phyloP scores from a whole-genome alignment of 1,140 invertebrate species.

The Drosophila littoralis region DNA sequence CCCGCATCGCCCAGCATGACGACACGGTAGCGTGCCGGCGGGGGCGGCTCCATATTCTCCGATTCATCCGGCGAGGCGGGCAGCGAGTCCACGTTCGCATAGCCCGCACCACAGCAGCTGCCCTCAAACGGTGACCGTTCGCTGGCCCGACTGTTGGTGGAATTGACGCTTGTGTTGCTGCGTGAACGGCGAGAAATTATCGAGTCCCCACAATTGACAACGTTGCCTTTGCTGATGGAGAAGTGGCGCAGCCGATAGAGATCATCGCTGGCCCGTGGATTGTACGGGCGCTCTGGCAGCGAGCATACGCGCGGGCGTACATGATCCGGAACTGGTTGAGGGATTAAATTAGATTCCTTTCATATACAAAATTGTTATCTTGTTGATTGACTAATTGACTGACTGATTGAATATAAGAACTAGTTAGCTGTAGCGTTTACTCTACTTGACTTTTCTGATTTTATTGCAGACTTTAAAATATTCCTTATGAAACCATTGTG shows the following conservation, averaged over 20 bases:
- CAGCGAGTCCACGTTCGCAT: slow-evolving; percentile 89
- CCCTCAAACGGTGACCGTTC: slow-evolving; percentile 93
- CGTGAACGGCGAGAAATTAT: slow-evolving; percentile 92
- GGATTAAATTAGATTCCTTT: neutral
- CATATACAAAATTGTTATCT: neutral
- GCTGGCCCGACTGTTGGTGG: slow-evolving; percentile 91
- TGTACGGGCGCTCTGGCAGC: slow-evolving; percentile 92
- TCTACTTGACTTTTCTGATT: neutral
- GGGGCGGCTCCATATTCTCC: slow-evolving; percentile 84
- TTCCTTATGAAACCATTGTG: too few species aligned
- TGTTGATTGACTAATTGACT: neutral
- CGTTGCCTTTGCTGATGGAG: slow-evolving; percentile 93
- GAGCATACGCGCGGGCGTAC: slow-evolving; percentile 92
- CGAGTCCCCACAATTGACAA: slow-evolving; percentile 95
- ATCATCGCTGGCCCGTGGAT: slow-evolving; percentile 91
- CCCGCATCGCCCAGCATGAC: slow-evolving; percentile 93
- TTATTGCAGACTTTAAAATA: neutral
- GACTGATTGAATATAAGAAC: neutral
- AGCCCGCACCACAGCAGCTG: slow-evolving; percentile 91
- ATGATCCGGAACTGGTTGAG: slow-evolving; percentile 89
- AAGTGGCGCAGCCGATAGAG: slow-evolving; percentile 94
- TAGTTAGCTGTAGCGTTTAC: too few species aligned
- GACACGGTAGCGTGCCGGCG: slow-evolving; percentile 87
- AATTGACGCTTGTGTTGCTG: slow-evolving; percentile 93
- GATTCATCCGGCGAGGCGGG: slow-evolving; percentile 86